These are phyloP conservation scores for Albula glossodonta DNA, from an alignment of 2,113 vertebrate genomes.

Conservation along the genomic window DNA sequence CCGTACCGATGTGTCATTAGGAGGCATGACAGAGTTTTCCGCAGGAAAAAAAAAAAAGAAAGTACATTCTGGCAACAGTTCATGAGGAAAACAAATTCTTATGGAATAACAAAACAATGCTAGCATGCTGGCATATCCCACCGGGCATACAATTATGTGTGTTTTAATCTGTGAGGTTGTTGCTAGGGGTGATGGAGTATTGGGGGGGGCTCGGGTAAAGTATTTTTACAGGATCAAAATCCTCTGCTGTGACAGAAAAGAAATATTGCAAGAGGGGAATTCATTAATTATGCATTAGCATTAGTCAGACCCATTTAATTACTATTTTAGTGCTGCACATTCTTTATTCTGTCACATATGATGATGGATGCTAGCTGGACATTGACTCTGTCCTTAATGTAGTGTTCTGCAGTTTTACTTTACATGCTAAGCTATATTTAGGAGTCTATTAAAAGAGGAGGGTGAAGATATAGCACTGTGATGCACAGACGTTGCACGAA, in stretches of 20 bases:
- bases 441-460: not conserved
- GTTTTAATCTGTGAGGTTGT: slow-evolving; percentile 16
- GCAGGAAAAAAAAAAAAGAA: not conserved
- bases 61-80: not conserved
- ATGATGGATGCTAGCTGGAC: slow-evolving; percentile 5
- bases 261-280: slow-evolving; percentile 19
- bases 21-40: slow-evolving; percentile 10
- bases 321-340: slow-evolving; percentile 8
- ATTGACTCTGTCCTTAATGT: not conserved
- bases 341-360: slow-evolving; percentile 15
- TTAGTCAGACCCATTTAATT: slow-evolving; percentile 17
- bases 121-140: slow-evolving; percentile 10
- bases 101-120: slow-evolving; percentile 7
- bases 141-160: not conserved
- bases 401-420: not conserved
- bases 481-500: not conserved
- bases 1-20: not conserved
- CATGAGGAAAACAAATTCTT: slow-evolving; percentile 15
- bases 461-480: not conserved
- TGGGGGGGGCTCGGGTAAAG: not conserved
- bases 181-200: slow-evolving; percentile 7
- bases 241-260: slow-evolving; percentile 19
- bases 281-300: slow-evolving; percentile 25
- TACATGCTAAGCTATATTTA: slow-evolving; percentile 7
- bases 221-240: slow-evolving; percentile 25